Conservation (phyloP, 2,113 vertebrate species). For the Casuarius casuarius region DNA sequence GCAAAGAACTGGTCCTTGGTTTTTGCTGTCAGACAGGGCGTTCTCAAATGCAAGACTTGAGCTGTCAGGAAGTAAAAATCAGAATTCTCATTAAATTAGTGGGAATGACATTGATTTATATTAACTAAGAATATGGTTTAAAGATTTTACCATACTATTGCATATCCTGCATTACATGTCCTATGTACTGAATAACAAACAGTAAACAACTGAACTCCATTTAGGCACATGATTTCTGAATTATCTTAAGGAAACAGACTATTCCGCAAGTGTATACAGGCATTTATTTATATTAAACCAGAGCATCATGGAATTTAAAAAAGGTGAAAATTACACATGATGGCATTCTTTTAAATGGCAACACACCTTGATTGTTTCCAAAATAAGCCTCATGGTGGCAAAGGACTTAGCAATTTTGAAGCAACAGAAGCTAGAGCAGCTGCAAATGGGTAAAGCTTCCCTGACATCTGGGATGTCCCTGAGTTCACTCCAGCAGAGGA, state of each 20-base stretch:
- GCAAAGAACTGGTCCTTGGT: background rate
- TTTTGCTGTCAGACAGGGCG: accelerated
- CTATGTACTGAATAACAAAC: background rate
- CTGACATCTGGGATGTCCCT: background rate
- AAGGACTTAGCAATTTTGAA: background rate
- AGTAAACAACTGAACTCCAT: accelerated
- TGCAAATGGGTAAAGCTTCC: background rate
- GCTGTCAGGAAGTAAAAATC: background rate
- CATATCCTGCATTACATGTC: background rate
- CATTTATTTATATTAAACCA: background rate
- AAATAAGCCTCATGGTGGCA: background rate
- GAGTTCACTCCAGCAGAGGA: background rate
- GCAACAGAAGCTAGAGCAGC: background rate
- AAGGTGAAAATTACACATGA: background rate
- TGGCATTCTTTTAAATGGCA: background rate
- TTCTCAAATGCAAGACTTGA: background rate
- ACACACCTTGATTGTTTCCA: background rate
- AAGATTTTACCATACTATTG: background rate
- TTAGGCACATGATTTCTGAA: background rate
- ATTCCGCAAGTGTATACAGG: background rate
- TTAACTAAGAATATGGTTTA: background rate
- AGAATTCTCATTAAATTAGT: background rate
- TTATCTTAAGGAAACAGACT: background rate
- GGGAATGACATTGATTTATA: background rate
- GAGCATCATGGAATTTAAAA: background rate